Base-by-base conservation (phyloP, 2,113 vertebrate species). In the Suricata suricatta region DNA sequence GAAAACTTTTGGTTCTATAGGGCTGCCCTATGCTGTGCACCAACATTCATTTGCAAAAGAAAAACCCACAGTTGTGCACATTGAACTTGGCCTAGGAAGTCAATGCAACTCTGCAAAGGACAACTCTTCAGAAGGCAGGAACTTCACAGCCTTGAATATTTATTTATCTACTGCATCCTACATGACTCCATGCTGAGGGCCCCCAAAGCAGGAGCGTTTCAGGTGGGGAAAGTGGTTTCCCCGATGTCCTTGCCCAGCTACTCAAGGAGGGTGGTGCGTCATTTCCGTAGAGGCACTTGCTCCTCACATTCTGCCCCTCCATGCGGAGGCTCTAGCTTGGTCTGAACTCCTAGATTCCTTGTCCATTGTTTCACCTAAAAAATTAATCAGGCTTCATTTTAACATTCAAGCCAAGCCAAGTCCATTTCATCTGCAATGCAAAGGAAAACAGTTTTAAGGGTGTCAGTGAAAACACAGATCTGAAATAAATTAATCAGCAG, bases 401-500 rank as follows among this genome's bases (percentile, higher is more conserved):
- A 83, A 92, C 74, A 57, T 21, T 68, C 83, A 80, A n/a, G 68
- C 54, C 54, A 68, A 76, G 52, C 47, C 83, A 81, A 89, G 33
- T 15, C 77, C 54, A 74, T 41, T 68, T 44, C 16, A 57, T 69
- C 41, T 52, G 16, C 23, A 68, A 82, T 38, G 60, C 80, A 63
- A 89, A 82, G 13, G 6, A 71, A 82, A n/a, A 29, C 11, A 44
- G 23, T 74, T 85, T 84, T 47, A 33, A 84, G 35, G 8, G 31
- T 71, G 9, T 1, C 79, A 89, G 41, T 9, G 11, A 88, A 97
- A 93, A 68, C 16, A 44, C 2, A 5, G 5, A 68, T 60, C 41
- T 74, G 35, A 63, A 38, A 79, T n/a, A 85, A 85, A 90, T 5
- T 44, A 69, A 95, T 77, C 13, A 33, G 47, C 44, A 60, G 17